phyloP scores from a whole-genome alignment of 2,888 invertebrate species.

The Cosmopolites sordidus region DNA sequence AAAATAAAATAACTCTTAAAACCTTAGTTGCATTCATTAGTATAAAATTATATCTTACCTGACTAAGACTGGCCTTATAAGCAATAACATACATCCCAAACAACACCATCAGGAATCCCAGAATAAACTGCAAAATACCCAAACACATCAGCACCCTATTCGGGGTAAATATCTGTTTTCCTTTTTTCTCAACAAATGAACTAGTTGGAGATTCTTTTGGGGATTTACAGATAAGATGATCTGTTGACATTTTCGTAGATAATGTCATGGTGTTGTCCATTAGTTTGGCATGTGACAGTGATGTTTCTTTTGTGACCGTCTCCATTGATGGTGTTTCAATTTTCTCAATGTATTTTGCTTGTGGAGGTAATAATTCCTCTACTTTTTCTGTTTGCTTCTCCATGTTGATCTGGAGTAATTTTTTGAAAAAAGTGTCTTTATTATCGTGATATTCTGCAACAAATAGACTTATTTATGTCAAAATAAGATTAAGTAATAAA shows the following conservation, averaged over 20 bases:
- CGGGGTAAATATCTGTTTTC: slow-evolving; percentile 10
- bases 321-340: slow-evolving; percentile 18
- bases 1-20: too few species aligned
- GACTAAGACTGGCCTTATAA: slow-evolving; percentile 54
- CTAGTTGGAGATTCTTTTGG: slow-evolving; percentile 45
- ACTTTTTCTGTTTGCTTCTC: slow-evolving; percentile 10
- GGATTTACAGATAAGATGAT: slow-evolving; percentile 56
- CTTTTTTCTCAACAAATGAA: slow-evolving; percentile 30
- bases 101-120: slow-evolving; percentile 60
- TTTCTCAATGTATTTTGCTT: slow-evolving; percentile 4
- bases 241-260: slow-evolving; percentile 50
- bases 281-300: slow-evolving; percentile 4
- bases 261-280: slow-evolving; percentile 34
- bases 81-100: slow-evolving; percentile 62
- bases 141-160: slow-evolving; percentile 49
- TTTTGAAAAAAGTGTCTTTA: too few species aligned
- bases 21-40: too few species aligned
- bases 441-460: too few species aligned
- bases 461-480: too few species aligned
- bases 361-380: slow-evolving; percentile 18
- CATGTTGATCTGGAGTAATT: slow-evolving; percentile 8
- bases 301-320: not conserved
- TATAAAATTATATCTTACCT: slow-evolving; percentile 35
- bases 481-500: too few species aligned
- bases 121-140: slow-evolving; percentile 59